A percentile compares a stretch with the other conserved stretches of the same genome.
Conservation (phyloP, 2,888 invertebrate genomes). For the Tuberolachnus salignus region DNA sequence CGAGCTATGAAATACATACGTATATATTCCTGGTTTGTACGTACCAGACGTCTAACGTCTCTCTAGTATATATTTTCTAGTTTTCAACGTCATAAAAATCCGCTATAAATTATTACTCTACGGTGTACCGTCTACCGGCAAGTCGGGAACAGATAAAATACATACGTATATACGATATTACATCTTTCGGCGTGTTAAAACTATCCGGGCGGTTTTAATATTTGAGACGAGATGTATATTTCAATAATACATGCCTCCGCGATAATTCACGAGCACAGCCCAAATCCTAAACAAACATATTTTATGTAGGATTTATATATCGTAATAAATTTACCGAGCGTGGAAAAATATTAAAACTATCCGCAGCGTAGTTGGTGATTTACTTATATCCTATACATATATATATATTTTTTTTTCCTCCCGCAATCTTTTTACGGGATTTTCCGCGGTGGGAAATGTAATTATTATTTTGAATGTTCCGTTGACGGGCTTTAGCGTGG, state of each 20-base stretch:
- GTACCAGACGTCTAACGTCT: too few relatives aligned
- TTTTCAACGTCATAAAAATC: slow-evolving; percentile 16
- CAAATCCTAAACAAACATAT: slow-evolving; percentile 17
- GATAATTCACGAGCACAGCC: neutral
- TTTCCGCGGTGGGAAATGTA: slow-evolving; percentile 38
- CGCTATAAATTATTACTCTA: slow-evolving; percentile 16
- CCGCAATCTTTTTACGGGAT: neutral
- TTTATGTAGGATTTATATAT: slow-evolving; percentile 16
- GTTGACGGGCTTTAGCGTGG: slow-evolving; percentile 31
- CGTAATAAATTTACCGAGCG: neutral
- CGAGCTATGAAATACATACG: too few relatives aligned
- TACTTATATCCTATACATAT: too few relatives aligned
- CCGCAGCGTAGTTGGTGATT: neutral
- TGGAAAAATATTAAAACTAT: slow-evolving; percentile 20
- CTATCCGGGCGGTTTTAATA: slow-evolving; percentile 5
- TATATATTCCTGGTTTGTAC: too few relatives aligned
- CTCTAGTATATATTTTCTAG: too few relatives aligned
- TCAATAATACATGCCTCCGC: neutral
- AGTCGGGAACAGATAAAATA: neutral
- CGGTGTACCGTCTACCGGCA: neutral
- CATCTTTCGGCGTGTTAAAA: neutral
- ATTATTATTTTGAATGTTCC: slow-evolving; percentile 44
- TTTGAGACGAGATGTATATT: neutral
- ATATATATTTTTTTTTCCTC: neutral
- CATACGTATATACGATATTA: too few relatives aligned